Evolutionary conservation across 2,113 vertebrate genomes (phyloP).

Genomic region (Laticauda laticaudata): DNA sequence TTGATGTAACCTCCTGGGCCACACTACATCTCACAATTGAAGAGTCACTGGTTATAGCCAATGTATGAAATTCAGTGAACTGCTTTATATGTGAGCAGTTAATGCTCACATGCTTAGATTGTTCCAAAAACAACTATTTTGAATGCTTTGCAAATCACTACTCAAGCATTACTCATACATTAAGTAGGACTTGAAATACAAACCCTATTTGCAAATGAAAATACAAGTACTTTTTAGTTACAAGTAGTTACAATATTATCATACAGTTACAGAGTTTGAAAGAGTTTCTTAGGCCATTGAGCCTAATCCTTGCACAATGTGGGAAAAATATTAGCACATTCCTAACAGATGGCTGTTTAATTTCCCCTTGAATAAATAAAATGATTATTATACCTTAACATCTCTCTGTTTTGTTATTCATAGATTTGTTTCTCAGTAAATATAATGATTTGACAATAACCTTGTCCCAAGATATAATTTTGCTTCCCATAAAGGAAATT

Average conservation of each 20-base stretch:
- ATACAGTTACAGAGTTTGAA: neutral
- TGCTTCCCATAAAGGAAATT: slow-evolving; percentile 5
- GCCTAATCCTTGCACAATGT: neutral
- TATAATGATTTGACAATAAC: neutral
- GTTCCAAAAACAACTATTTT: neutral
- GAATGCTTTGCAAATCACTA: neutral
- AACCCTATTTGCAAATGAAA: neutral
- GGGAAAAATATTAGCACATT: neutral
- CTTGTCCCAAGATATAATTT: neutral
- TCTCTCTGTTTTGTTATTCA: neutral
- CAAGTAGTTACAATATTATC: neutral
- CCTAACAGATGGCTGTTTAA: neutral
- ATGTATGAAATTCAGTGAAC: neutral
- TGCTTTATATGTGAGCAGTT: neutral
- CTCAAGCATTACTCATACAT: neutral
- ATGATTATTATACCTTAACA: neutral
- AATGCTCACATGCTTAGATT: neutral
- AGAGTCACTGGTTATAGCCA: neutral
- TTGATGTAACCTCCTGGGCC: neutral
- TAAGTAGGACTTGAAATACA: neutral
- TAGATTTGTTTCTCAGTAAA: slow-evolving; percentile 21
- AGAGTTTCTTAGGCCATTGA: neutral
- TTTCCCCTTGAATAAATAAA: neutral
- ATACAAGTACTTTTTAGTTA: neutral
- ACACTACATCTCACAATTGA: neutral